phyloP scores from a whole-genome alignment of 2,888 invertebrate genomes.

The Torymus texanus region DNA sequence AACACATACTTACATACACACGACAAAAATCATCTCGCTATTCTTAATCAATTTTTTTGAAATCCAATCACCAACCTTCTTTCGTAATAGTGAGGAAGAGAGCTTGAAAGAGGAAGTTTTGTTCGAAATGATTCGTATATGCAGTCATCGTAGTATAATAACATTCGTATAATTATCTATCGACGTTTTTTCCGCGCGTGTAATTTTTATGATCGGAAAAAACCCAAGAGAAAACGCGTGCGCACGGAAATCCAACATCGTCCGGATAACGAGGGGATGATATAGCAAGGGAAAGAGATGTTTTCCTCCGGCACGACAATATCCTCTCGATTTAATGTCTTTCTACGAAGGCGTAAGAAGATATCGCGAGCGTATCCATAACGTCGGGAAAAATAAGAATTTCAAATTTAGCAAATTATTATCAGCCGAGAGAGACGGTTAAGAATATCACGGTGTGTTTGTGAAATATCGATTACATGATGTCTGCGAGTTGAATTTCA shows the following conservation, averaged over 20 bases:
- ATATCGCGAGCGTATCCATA: no score
- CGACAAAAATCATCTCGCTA: conserved; percentile 10
- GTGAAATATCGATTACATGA: no score
- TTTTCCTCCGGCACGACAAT: not conserved
- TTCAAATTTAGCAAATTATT: no score
- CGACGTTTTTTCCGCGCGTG: conserved; percentile 13
- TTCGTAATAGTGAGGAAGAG: not conserved
- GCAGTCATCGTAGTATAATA: conserved; percentile 27
- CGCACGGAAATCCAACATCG: no score
- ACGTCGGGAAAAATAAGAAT: no score
- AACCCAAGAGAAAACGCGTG: not conserved
- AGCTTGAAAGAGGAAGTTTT: not conserved
- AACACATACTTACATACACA: no score
- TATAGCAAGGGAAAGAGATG: not conserved
- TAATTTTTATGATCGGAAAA: conserved; percentile 23
- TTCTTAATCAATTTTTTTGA: not conserved
- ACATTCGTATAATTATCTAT: conserved; percentile 29
- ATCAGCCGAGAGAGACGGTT: no score
- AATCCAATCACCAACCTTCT: not conserved
- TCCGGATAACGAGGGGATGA: no score
- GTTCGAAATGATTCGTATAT: conserved; percentile 4
- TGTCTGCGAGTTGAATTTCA: no score
- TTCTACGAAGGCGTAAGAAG: not conserved
- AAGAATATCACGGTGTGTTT: no score
- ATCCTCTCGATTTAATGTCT: conserved; percentile 2